A percentile compares a stretch with the other conserved stretches of the same genome.
Evolutionary conservation across 2,888 invertebrate genomes (phyloP).

Genomic region (Aelia acuminata): DNA sequence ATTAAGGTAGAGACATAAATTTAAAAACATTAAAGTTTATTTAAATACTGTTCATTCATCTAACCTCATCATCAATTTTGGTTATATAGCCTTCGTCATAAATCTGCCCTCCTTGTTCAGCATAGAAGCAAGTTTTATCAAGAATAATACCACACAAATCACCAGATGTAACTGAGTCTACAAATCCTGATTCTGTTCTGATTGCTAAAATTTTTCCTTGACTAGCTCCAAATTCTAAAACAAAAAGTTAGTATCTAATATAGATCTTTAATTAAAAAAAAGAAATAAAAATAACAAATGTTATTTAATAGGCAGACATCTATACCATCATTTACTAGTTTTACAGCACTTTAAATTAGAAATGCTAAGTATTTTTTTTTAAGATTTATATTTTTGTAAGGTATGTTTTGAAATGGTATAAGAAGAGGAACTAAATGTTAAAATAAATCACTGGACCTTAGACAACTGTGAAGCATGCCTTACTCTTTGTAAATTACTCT

Average conservation of each 20-base stretch:
- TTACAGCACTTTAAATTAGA: no score
- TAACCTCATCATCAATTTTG: slow-evolving; percentile 82
- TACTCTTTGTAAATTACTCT: no score
- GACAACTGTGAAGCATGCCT: no score
- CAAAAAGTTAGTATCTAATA: slow-evolving; percentile 35
- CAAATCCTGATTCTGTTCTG: slow-evolving; percentile 85
- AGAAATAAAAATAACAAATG: neutral
- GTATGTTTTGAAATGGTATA: no score
- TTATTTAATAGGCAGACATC: neutral
- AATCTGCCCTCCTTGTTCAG: slow-evolving; percentile 99
- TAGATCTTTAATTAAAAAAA: neutral
- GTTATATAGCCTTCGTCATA: slow-evolving; percentile 94
- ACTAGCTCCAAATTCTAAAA: slow-evolving; percentile 78
- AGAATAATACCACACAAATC: slow-evolving; percentile 93
- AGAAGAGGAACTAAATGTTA: no score
- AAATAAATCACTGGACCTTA: no score
- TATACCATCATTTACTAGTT: neutral
- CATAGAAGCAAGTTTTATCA: slow-evolving; percentile 95
- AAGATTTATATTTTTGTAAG: neutral
- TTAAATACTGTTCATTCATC: neutral
- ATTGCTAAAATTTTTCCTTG: slow-evolving; percentile 86
- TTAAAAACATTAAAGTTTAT: neutral
- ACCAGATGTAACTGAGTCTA: slow-evolving; percentile 84
- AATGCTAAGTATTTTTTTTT: no score
- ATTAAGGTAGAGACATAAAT: no score